Evolutionary conservation across 2,797 vertebrate species (phyloP).

Genomic region (Falco novaeseelandiae): DNA sequence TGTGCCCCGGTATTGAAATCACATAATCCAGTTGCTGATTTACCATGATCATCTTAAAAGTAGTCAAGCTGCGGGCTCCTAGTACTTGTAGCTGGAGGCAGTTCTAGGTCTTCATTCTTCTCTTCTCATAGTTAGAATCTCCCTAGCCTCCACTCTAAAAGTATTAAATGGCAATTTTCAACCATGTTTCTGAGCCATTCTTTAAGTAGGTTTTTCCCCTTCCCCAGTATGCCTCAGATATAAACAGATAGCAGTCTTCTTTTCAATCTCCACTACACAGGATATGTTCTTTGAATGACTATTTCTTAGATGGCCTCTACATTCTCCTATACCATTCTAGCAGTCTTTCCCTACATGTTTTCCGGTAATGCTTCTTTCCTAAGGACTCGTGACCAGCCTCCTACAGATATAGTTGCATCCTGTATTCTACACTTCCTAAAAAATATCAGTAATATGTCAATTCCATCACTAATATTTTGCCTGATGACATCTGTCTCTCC

Average conservation of each 20-base stretch:
- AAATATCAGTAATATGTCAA: not conserved
- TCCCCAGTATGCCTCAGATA: not conserved
- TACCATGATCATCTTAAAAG: not conserved
- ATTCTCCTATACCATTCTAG: not conserved
- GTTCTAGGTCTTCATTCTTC: not conserved
- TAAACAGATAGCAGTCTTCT: not conserved
- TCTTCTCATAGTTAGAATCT: not conserved
- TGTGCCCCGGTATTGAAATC: not conserved
- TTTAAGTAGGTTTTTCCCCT: not conserved
- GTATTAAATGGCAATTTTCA: not conserved
- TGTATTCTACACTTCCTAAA: not conserved
- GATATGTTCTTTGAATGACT: not conserved
- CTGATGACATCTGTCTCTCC: not conserved
- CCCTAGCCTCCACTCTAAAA: not conserved
- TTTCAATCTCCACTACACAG: not conserved
- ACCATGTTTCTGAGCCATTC: not conserved
- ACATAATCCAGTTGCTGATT: not conserved
- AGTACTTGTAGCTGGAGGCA: not conserved
- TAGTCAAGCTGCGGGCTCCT: not conserved
- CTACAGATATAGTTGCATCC: not conserved
- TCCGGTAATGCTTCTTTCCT: not conserved
- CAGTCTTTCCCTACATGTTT: not conserved
- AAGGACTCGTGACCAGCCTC: not conserved
- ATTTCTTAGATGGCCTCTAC: not conserved
- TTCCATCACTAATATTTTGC: not conserved